A percentile compares a stretch with the other conserved stretches of the same genome.
Conservation (phyloP, 2,797 vertebrate species). For the Molossus alvarezi region DNA sequence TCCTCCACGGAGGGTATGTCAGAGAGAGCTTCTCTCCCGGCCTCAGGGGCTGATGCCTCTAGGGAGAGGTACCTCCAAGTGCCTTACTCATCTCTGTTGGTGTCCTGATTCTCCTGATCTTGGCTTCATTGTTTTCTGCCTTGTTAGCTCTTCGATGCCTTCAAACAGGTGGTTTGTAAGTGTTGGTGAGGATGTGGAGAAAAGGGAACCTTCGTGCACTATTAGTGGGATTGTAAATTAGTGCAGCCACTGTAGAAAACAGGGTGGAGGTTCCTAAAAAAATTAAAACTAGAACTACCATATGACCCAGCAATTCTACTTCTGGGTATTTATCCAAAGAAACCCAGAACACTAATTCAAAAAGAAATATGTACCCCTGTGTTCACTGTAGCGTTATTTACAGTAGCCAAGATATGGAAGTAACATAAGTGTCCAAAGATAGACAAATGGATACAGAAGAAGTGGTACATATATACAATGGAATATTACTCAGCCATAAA, state of each 20-base stretch:
- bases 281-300: not conserved
- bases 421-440: not conserved
- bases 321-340: not conserved
- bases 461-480: not conserved
- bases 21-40: not conserved
- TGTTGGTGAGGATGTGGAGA: not conserved
- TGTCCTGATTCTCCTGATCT: not conserved
- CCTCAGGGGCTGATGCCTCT: not conserved
- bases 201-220: not conserved
- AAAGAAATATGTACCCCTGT: not conserved
- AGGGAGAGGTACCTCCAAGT: not conserved
- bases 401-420: not conserved
- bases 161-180: not conserved
- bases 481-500: not conserved
- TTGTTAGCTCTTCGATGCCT: not conserved
- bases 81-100: not conserved
- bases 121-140: not conserved
- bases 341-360: not conserved
- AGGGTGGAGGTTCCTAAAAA: not conserved
- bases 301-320: not conserved
- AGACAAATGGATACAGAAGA: not conserved
- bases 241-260: not conserved
- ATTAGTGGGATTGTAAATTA: not conserved
- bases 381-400: not conserved
- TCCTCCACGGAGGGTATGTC: too few species aligned